These are phyloP conservation scores for Xiphophorus maculatus DNA, from an alignment of 2,113 vertebrate genomes.

Conservation along the genomic window DNA sequence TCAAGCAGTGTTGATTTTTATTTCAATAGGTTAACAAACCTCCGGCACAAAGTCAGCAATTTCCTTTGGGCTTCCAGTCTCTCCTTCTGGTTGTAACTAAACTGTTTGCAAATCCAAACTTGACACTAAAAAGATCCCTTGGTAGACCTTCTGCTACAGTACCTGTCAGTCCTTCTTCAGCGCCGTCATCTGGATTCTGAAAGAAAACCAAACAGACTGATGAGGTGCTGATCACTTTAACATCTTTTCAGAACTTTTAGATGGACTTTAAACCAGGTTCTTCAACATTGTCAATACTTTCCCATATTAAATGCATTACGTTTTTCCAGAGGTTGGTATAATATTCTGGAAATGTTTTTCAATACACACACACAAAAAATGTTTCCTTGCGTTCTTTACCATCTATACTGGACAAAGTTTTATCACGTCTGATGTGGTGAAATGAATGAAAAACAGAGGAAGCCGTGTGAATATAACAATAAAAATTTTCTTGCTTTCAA, in stretches of 20 bases:
- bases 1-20: neutral
- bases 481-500: neutral
- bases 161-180: constrained; percentile 87
- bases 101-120: constrained; percentile 70
- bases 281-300: neutral
- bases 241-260: neutral
- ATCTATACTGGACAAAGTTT: too few species aligned
- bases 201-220: constrained; percentile 6
- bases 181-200: constrained; percentile 78
- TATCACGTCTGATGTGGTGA: neutral
- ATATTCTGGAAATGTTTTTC: too few species aligned
- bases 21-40: constrained; percentile 44
- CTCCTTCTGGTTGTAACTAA: constrained; percentile 66
- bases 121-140: constrained; percentile 59
- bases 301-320: neutral
- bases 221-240: neutral
- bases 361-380: too few species aligned
- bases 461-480: neutral
- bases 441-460: neutral
- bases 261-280: neutral
- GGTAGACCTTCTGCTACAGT: constrained; percentile 81
- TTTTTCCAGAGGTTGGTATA: too few species aligned
- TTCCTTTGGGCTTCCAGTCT: constrained; percentile 84
- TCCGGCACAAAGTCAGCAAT: constrained; percentile 79
- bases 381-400: too few species aligned